These are phyloP conservation scores for Calliopsis andreniformis DNA, from an alignment of 1,140 invertebrate genomes.

Conservation along the genomic window DNA sequence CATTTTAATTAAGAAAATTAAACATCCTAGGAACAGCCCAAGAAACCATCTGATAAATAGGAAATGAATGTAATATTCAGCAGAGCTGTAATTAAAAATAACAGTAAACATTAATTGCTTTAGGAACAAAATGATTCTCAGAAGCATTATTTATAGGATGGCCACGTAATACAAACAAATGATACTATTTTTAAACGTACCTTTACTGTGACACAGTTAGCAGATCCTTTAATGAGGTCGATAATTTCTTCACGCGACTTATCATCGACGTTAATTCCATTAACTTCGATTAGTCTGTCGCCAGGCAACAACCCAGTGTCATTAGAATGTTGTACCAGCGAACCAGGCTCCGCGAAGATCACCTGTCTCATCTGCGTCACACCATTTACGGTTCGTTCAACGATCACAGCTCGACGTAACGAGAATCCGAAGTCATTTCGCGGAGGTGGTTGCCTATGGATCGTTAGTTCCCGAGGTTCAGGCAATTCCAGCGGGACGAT, in stretches of 20 bases:
- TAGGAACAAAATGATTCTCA: too few relatives aligned
- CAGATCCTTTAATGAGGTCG: slow-evolving; percentile 93
- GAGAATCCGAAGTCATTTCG: slow-evolving; percentile 97
- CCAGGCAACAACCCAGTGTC: slow-evolving; percentile 95
- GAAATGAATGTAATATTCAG: too few relatives aligned
- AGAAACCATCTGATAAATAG: too few relatives aligned
- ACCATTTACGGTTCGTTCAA: slow-evolving; percentile 83
- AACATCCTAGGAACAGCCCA: too few relatives aligned
- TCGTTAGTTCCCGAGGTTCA: slow-evolving; percentile 88
- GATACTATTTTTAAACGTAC: slow-evolving; percentile 79
- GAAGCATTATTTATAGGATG: too few relatives aligned
- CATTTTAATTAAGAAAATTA: too few relatives aligned
- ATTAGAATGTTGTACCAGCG: slow-evolving; percentile 87
- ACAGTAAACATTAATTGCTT: too few relatives aligned
- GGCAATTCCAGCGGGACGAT: slow-evolving; percentile 89
- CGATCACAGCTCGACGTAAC: slow-evolving; percentile 91
- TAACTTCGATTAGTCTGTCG: slow-evolving; percentile 95
- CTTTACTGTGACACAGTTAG: slow-evolving; percentile 91
- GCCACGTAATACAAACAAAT: too few relatives aligned
- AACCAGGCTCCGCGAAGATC: slow-evolving; percentile 95
- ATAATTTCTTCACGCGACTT: slow-evolving; percentile 95
- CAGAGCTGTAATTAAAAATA: too few relatives aligned
- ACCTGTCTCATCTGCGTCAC: slow-evolving; percentile 87
- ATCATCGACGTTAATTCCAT: slow-evolving; percentile 91
- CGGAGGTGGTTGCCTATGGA: slow-evolving; percentile 91